Conservation (phyloP, 1,140 invertebrate genomes). For the Ceratina japonica region DNA sequence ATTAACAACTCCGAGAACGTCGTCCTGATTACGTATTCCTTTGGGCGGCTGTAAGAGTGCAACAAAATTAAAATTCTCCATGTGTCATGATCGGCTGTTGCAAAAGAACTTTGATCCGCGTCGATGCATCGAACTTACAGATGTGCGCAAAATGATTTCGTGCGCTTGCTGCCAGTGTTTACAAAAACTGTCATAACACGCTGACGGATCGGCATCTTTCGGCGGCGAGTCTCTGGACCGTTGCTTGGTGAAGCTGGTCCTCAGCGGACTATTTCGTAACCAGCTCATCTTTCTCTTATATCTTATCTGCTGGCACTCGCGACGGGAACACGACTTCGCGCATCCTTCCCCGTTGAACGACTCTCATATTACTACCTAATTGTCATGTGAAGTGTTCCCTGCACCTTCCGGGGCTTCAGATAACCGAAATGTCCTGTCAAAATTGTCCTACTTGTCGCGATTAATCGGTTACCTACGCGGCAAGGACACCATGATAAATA, state of each 20-base stretch:
- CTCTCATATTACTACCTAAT: not conserved
- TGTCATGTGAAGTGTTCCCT: not conserved
- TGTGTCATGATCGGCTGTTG: too few relatives aligned
- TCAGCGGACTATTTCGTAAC: slow-evolving; percentile 82
- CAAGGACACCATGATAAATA: slow-evolving; percentile 46
- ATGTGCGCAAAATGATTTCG: slow-evolving; percentile 88
- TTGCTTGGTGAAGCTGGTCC: slow-evolving; percentile 80
- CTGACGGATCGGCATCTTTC: slow-evolving; percentile 85
- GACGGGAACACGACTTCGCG: not conserved
- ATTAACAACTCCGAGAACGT: slow-evolving; percentile 93
- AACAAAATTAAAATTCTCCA: not conserved
- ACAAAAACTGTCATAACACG: slow-evolving; percentile 94
- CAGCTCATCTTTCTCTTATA: slow-evolving; percentile 81
- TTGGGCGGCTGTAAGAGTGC: slow-evolving; percentile 73
- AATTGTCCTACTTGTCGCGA: slow-evolving; percentile 42
- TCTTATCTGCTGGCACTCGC: slow-evolving; percentile 3
- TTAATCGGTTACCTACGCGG: slow-evolving; percentile 37
- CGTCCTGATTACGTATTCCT: slow-evolving; percentile 84
- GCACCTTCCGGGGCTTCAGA: not conserved
- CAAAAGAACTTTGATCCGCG: not conserved
- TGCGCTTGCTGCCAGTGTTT: slow-evolving; percentile 96
- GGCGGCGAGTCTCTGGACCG: slow-evolving; percentile 77
- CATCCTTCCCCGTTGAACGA: slow-evolving; percentile 14
- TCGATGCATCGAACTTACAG: slow-evolving; percentile 74
- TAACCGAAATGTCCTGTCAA: slow-evolving; percentile 38